Conservation (phyloP, 2,888 invertebrate genomes). For the Xestoiulus laeticollis region DNA sequence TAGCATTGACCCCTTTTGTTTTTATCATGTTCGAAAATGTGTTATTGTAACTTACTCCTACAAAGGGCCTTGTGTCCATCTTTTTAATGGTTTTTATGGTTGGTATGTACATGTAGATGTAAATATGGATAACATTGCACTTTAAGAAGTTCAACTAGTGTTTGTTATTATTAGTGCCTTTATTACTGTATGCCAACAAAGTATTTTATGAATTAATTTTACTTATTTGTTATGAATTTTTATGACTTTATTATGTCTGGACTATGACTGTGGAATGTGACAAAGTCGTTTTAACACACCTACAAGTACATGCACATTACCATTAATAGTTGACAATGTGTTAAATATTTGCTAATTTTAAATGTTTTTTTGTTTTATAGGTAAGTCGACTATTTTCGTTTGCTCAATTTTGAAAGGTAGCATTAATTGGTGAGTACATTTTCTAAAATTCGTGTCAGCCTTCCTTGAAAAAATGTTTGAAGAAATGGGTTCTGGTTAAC, state of each 20-base stretch:
- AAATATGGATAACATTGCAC: not conserved
- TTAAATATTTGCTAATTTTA: not conserved
- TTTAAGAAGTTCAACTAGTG: not conserved
- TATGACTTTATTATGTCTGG: not conserved
- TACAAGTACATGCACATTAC: not conserved
- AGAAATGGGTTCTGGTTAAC: not conserved
- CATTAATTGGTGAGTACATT: slow-evolving; percentile 5
- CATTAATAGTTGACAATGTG: not conserved
- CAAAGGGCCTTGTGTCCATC: not conserved
- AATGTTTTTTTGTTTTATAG: not conserved
- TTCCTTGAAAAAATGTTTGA: not conserved
- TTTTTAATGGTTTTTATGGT: no score
- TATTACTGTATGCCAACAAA: no score
- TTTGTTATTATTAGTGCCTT: not conserved
- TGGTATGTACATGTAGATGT: no score
- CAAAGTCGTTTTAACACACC: not conserved
- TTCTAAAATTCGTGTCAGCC: not conserved
- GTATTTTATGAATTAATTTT: not conserved
- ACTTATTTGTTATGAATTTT: not conserved
- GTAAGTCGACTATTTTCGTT: not conserved
- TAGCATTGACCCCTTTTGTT: not conserved
- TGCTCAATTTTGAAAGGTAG: not conserved
- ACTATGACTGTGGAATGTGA: not conserved
- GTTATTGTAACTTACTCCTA: not conserved
- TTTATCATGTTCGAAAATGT: not conserved